Base-by-base conservation (phyloP, 2,797 vertebrate species). In the Lithobates sylvaticus region DNA sequence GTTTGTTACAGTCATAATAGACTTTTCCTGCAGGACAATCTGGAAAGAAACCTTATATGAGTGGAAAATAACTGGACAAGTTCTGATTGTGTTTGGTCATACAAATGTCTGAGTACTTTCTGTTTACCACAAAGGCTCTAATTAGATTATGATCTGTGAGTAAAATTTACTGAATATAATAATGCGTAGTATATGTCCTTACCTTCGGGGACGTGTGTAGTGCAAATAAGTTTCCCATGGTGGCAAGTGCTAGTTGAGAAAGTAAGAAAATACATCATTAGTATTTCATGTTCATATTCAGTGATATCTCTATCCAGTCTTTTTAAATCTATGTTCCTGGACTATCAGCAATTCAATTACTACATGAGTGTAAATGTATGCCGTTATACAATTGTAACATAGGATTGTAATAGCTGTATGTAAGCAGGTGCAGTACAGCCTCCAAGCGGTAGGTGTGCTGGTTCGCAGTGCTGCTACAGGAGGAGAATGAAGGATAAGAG, bases 181-280 rank as follows among this genome's bases (percentile, higher is more conserved):
- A 64, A 10, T 65, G 5, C 0, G n/a, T 65, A 65, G n/a, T 67
- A 27, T 29, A 67, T 29, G 3, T 29, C 96, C 97, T 91, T 89
- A 92, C 93, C 86, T 81, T 74, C 73, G 3, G 76, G 67, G 0
- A 67, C 0, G 89, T 23, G 91, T 71, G 93, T 42, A 34, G 4
- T 91, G 84, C 98, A 99, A 1, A 93, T 92, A 88, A 99, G 91
- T 77, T 91, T 92, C 84, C 95, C 98, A 68, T 96, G 94, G 72
- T 88, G 95, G 88, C 98, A 99, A 29, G 96, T 83, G 78, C 98
- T 99, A 79, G 76, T 97, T 98, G 76, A 61, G 3, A n/a, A 89
- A 78, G 81, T 69, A n/a, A 75, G 10, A 78, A 61, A 79, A 32
- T 7, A 74, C 18, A 71, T 39, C 0, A 36, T 77, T 71, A 77